Percentiles rank a stretch among this genome's conserved stretches.
These are phyloP conservation scores for Drepana arcuata DNA, from an alignment of 1,140 invertebrate species.

Conservation along the genomic window DNA sequence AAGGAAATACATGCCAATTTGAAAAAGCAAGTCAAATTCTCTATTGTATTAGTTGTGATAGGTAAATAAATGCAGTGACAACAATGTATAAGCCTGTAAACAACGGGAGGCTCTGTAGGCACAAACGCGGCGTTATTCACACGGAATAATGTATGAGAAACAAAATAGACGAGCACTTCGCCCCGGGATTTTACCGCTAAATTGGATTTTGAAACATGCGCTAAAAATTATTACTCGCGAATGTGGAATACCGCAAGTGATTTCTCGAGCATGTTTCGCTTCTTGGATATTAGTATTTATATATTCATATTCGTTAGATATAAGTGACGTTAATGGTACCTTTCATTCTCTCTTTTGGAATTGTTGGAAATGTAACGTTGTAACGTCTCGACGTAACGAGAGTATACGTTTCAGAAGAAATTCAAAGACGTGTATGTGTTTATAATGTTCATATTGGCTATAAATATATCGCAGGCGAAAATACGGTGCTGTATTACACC, in stretches of 20 bases:
- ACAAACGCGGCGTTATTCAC: constrained; percentile 15
- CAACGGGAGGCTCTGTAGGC: no score
- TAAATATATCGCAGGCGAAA: no score
- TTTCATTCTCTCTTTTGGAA: neutral
- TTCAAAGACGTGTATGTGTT: constrained; percentile 21
- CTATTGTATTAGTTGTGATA: no score
- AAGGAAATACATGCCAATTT: no score
- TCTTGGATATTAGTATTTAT: neutral
- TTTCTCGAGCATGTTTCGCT: neutral
- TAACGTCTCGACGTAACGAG: neutral
- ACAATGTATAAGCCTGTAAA: no score
- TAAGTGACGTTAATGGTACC: neutral
- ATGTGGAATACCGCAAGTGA: neutral
- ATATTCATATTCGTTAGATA: neutral
- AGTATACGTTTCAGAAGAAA: constrained; percentile 10
- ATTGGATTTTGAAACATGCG: constrained; percentile 22
- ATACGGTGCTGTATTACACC: no score
- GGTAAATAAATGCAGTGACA: no score
- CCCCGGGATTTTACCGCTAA: constrained; percentile 20
- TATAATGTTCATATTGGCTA: no score
- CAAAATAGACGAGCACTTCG: constrained; percentile 19
- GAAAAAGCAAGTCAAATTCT: no score
- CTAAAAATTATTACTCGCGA: constrained; percentile 22
- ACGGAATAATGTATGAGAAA: constrained; percentile 28
- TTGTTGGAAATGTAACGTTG: neutral